These are phyloP conservation scores for Oxyruncus cristatus DNA, from an alignment of 2,113 vertebrate species.

Conservation along the genomic window DNA sequence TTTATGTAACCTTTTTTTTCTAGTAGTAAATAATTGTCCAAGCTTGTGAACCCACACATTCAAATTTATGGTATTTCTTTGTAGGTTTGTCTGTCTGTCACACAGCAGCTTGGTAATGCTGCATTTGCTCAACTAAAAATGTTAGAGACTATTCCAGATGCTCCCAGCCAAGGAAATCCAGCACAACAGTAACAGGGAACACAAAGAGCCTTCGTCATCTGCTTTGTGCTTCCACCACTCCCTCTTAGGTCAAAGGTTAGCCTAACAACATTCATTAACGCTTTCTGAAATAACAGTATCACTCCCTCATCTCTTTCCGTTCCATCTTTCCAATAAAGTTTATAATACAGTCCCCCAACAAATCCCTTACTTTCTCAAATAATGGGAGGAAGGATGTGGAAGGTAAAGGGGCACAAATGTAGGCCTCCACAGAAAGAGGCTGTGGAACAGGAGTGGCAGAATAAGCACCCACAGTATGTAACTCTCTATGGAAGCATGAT, in stretches of 20 bases:
- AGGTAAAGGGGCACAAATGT: neutral
- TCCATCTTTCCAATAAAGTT: neutral
- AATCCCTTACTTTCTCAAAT: neutral
- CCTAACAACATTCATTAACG: neutral
- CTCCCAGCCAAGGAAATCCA: slow-evolving; percentile 5
- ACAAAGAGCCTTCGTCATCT: neutral
- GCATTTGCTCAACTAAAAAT: neutral
- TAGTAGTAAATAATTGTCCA: slow-evolving; percentile 14
- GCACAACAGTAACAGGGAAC: neutral
- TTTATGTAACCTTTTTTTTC: slow-evolving; percentile 48
- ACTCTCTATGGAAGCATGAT: neutral
- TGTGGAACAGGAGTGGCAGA: neutral
- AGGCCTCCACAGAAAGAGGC: neutral
- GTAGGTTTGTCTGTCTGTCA: neutral
- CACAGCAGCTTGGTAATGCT: neutral
- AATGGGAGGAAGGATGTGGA: neutral
- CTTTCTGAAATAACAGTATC: slow-evolving; percentile 39
- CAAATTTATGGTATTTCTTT: slow-evolving; percentile 33
- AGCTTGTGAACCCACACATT: slow-evolving; percentile 5
- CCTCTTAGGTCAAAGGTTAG: slow-evolving; percentile 21
- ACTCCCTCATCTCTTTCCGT: neutral
- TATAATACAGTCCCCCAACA: neutral
- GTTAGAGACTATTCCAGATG: slow-evolving; percentile 15
- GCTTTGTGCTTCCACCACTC: neutral
- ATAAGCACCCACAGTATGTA: neutral